These are phyloP conservation scores for Ernsta delagoae DNA, from an alignment of 2,888 invertebrate genomes.

Conservation along the genomic window DNA sequence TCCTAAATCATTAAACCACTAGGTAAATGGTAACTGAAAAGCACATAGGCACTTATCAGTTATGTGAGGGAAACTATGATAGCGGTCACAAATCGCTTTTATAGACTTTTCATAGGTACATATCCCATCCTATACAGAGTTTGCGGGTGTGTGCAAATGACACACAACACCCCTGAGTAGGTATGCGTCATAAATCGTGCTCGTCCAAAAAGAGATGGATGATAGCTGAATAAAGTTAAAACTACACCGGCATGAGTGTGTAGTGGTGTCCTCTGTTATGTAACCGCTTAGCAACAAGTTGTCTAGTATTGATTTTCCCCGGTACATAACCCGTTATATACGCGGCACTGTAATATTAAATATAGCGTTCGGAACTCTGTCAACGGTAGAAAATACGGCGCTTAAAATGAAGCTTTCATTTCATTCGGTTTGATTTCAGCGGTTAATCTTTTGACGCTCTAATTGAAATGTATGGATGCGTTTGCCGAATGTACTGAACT, in stretches of 20 bases:
- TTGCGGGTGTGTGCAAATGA: neutral
- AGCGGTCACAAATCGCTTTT: neutral
- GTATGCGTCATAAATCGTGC: slow-evolving; percentile 9
- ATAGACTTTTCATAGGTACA: neutral
- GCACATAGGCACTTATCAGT: too few relatives aligned
- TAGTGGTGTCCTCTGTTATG: slow-evolving; percentile 41
- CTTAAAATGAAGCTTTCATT: slow-evolving; percentile 45
- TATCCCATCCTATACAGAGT: neutral
- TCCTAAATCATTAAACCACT: too few relatives aligned
- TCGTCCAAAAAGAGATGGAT: slow-evolving; percentile 30
- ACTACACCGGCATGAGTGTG: slow-evolving; percentile 23
- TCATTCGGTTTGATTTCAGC: slow-evolving; percentile 44
- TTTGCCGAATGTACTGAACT: neutral
- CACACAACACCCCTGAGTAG: neutral
- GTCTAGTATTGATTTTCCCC: slow-evolving; percentile 55
- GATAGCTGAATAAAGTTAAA: slow-evolving; percentile 35
- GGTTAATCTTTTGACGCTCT: slow-evolving; percentile 33
- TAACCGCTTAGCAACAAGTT: slow-evolving; percentile 52
- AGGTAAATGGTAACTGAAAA: too few relatives aligned
- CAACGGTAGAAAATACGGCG: slow-evolving; percentile 49
- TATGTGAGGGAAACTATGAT: too few relatives aligned
- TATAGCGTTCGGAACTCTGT: slow-evolving; percentile 44
- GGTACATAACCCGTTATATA: slow-evolving; percentile 49
- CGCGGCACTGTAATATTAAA: slow-evolving; percentile 41
- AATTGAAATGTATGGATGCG: slow-evolving; percentile 28